phyloP scores from a whole-genome alignment of 2,797 vertebrate genomes.

The Myiothlypis coronata region DNA sequence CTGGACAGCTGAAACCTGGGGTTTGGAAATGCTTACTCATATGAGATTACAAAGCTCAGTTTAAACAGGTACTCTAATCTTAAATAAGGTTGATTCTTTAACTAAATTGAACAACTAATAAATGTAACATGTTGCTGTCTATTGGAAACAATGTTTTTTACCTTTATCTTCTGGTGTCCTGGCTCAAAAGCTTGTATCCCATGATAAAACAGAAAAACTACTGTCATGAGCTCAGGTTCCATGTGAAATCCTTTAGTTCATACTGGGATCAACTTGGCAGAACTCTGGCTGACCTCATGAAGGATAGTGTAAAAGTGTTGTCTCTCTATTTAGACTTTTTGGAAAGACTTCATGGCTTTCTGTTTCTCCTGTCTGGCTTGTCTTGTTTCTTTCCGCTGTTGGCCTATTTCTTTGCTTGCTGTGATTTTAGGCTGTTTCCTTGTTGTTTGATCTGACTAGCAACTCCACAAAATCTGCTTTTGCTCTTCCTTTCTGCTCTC shows the following conservation, averaged over 20 bases:
- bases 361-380: slow-evolving; percentile 42
- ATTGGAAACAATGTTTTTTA: not conserved
- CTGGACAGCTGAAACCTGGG: slow-evolving; percentile 48
- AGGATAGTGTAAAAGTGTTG: slow-evolving; percentile 48
- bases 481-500: not conserved
- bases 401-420: not conserved
- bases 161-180: not conserved
- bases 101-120: not conserved
- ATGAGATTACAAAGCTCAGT: not conserved
- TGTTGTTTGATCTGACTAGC: not conserved
- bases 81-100: not conserved
- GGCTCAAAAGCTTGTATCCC: not conserved
- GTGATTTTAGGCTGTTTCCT: not conserved
- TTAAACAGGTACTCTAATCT: not conserved
- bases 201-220: not conserved
- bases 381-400: not conserved
- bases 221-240: slow-evolving; percentile 35
- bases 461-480: not conserved
- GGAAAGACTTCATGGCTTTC: slow-evolving; percentile 52
- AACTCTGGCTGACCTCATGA: slow-evolving; percentile 55
- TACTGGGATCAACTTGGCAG: slow-evolving; percentile 26
- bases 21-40: slow-evolving; percentile 66
- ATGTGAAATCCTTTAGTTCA: slow-evolving; percentile 29
- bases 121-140: not conserved
- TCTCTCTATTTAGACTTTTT: slow-evolving; percentile 55